Base-by-base conservation (phyloP, 1,140 invertebrate species). In the Drosophila subpulchrella region DNA sequence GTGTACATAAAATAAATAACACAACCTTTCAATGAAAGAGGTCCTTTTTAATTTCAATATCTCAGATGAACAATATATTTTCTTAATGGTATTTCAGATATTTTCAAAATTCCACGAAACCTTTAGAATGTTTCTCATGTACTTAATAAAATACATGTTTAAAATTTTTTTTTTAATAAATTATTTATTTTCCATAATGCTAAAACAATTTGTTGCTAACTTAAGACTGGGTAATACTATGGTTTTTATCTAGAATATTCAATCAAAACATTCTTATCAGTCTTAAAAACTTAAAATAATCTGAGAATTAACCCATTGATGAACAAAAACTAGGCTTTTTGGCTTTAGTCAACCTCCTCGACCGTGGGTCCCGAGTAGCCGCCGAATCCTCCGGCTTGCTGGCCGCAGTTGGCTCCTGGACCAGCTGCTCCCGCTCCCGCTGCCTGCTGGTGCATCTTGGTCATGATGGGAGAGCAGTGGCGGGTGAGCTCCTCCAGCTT, bases 381-480 rank as follows among this genome's bases (percentile, higher is more conserved):
- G 2, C 48, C 48, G 10, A 34, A 51, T 0, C 48, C 48, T 34
- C 48, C 48, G n/a, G 48, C 30, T 30, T 51, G 48, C 27, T 51
- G 48, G 27, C 48, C 30, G n/a, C 48, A 51, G n/a, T 51, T 51
- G n/a, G 48, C 48, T 6, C 30, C 48, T 6, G 48, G 48, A 3
- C 30, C 48, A 95, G 59, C 72, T 94, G 93, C 70, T 94, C 93
- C 63, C 93, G 90, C 66, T 93, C n/a, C 48, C 93, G 90, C 66
- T 93, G 7, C 48, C 30, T 51, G 48, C n/a, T 94, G 73, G 47
- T 94, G 94, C 51, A 95, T 57, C 83, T 94, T 94, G 0, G 93
- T 91, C 92, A 95, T 94, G 38, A 95, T 93, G 1, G 94, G 93
- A 41, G 91, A 92, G 78, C 94, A 95, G 30, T 93, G 80, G 10